phyloP scores from a whole-genome alignment of 2,888 invertebrate genomes.

The Danaus chrysippus region DNA sequence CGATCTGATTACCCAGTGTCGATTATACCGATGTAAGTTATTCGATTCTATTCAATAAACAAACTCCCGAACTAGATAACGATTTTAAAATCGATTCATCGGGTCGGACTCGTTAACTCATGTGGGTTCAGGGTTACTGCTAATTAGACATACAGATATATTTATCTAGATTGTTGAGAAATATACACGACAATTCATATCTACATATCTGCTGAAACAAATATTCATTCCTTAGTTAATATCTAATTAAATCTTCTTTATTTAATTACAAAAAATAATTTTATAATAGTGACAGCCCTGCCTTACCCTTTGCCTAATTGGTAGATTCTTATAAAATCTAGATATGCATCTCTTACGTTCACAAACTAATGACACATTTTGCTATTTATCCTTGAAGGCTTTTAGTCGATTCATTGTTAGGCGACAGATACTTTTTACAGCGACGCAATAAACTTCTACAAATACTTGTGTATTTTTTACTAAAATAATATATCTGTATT shows the following conservation, averaged over 20 bases:
- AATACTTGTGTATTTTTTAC: conserved; percentile 17
- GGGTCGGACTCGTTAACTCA: conserved; percentile 56
- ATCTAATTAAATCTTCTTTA: no score
- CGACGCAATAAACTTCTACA: conserved; percentile 20
- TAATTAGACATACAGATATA: not conserved
- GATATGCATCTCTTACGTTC: conserved; percentile 61
- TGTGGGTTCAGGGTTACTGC: conserved; percentile 45
- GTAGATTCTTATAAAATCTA: conserved; percentile 50
- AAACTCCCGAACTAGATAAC: conserved; percentile 61
- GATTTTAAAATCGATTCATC: conserved; percentile 64
- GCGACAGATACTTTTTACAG: conserved; percentile 28
- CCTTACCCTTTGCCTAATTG: conserved; percentile 60
- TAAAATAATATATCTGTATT: not conserved
- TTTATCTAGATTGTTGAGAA: not conserved
- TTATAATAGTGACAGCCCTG: conserved; percentile 46
- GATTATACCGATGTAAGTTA: conserved; percentile 76
- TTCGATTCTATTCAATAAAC: conserved; percentile 74
- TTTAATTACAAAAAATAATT: no score
- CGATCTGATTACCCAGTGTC: conserved; percentile 73
- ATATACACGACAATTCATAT: not conserved
- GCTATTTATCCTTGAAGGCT: conserved; percentile 61
- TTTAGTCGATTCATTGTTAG: conserved; percentile 52
- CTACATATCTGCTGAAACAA: no score
- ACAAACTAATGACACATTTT: conserved; percentile 57
- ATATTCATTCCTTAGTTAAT: no score